Percentiles rank a stretch among this genome's conserved stretches.
These are phyloP conservation scores for Pecten maximus DNA, from an alignment of 2,888 invertebrate species.

Conservation along the genomic window DNA sequence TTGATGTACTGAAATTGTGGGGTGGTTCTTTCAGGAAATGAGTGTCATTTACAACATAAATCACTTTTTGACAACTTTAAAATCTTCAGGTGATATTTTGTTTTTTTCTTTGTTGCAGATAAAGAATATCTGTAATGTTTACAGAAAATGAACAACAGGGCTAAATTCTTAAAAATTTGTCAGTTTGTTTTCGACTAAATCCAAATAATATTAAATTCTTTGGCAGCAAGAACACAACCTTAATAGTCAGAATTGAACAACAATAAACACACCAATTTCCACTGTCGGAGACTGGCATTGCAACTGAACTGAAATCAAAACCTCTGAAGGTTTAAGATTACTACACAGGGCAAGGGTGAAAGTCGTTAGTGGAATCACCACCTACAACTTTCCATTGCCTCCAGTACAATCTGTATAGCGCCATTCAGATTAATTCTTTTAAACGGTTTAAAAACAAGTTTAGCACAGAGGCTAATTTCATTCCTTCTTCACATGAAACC, in stretches of 20 bases:
- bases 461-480: neutral
- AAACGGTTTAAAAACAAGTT: conserved; percentile 24
- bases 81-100: neutral
- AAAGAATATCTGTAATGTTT: neutral
- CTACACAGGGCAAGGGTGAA: neutral
- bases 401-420: neutral
- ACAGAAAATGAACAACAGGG: neutral
- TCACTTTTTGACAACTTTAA: neutral
- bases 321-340: neutral
- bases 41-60: neutral
- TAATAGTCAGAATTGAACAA: too few species aligned
- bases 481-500: conserved; percentile 1
- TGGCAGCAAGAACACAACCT: neutral
- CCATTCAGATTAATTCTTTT: conserved; percentile 15
- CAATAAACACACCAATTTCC: neutral
- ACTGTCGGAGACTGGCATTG: neutral
- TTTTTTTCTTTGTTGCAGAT: neutral
- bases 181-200: neutral
- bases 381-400: conserved; percentile 4
- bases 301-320: neutral
- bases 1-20: neutral
- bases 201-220: neutral
- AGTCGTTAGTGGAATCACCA: conserved; percentile 20
- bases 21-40: neutral
- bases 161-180: neutral